Percentiles rank a stretch among this genome's conserved stretches.
Conservation (phyloP, 2,888 invertebrate genomes). For the Allacma fusca region DNA sequence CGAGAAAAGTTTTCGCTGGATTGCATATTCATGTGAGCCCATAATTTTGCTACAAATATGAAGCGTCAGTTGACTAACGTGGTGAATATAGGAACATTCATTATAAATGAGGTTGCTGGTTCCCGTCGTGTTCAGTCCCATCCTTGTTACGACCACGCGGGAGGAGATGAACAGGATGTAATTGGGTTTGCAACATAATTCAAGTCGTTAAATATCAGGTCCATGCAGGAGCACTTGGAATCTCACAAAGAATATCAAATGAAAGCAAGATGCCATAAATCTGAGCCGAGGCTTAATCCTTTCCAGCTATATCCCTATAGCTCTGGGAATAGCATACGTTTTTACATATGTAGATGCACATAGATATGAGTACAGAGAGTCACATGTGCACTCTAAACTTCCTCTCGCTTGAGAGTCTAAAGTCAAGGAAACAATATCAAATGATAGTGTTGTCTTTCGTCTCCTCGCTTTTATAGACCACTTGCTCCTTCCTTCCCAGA, state of each 20-base stretch:
- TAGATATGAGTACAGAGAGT: no score
- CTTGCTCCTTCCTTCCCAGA: background rate
- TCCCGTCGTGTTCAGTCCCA: background rate
- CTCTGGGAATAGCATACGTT: no score
- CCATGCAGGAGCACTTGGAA: conserved; percentile 21
- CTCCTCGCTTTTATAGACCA: background rate
- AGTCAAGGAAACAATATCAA: conserved; percentile 58
- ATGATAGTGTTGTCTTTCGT: conserved; percentile 42
- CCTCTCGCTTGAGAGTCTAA: background rate
- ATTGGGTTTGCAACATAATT: conserved; percentile 59
- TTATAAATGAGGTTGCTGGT: conserved; percentile 9
- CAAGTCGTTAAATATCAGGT: conserved; percentile 58
- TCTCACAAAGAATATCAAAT: conserved; percentile 50
- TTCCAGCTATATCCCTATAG: background rate
- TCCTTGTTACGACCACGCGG: background rate
- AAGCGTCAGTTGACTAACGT: background rate
- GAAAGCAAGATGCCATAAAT: conserved; percentile 55
- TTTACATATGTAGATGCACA: no score
- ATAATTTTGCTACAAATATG: conserved; percentile 26
- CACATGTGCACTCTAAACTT: no score
- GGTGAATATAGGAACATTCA: conserved; percentile 12
- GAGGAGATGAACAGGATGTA: conserved; percentile 56
- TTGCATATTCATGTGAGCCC: conserved; percentile 26
- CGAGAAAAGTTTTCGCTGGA: conserved; percentile 4
- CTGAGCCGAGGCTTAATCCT: conserved; percentile 44